Base-by-base conservation (phyloP, 2,113 vertebrate species). In the Entosphenus tridentatus region DNA sequence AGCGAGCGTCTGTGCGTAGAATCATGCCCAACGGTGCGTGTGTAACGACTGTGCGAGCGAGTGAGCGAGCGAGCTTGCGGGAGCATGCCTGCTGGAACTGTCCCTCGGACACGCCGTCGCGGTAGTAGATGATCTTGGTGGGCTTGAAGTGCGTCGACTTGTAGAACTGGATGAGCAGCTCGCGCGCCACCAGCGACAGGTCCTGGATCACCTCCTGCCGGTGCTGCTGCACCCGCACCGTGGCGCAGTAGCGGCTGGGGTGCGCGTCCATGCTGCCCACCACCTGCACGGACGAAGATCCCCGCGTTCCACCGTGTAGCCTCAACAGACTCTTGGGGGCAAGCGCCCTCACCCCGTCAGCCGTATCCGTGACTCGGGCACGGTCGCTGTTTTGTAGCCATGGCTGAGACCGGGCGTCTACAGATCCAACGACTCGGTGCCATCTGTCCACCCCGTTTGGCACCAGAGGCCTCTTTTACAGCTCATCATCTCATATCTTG, bases 241-340 rank as follows among this genome's bases (percentile, higher is more conserved):
- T 96, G 39, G 92, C 92, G 1, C 93, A 98, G 80, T 98, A 98
- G 3, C 92, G 85, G 76, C 93, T 98, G 9, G 93, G 93, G 71
- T 95, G 90, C 1, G 90, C 93, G 0, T 96, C 93, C 92, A 96
- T 96, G 77, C 93, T 98, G 75, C 93, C 93, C 55, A 97, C 93
- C 69, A 98, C 93, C 70, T 71, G 54, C 11, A 18, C 62, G 54
- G 55, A 16, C 21, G 54, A 71, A 39, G 39, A 39, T 39, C 39
- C 39, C 39, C 39, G 39, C 39, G 39, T 39, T 39, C 39, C 39
- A 39, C 39, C 39, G 39, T 39, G 39, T 39, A 39, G 39, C 39
- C 39, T 39, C 39, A 39, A 39, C 39, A 39, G 39, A 39, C 39
- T 39, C 39, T 39, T 39, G 4, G 5, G 39, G 39, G 39, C 4